Conservation (phyloP, 2,888 invertebrate species). For the Plusia festucae region DNA sequence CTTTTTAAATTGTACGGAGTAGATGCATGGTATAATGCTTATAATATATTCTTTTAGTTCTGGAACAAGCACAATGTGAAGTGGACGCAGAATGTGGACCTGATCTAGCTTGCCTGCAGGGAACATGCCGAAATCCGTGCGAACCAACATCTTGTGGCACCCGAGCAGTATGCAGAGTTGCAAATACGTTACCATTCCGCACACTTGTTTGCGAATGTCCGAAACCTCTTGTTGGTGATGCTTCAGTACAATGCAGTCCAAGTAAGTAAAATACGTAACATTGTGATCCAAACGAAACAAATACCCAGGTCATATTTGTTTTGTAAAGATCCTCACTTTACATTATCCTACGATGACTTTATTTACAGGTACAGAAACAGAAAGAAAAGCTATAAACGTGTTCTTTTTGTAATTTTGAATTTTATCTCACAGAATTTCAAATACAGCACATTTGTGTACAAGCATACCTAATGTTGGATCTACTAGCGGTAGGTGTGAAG, state of each 20-base stretch:
- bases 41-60: slow-evolving; percentile 73
- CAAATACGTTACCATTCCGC: slow-evolving; percentile 95
- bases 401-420: background rate
- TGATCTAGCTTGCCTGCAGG: slow-evolving; percentile 94
- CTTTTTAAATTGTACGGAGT: background rate
- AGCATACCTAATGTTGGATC: slow-evolving; percentile 18
- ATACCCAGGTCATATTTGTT: background rate
- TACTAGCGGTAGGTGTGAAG: slow-evolving; percentile 33
- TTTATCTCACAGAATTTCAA: slow-evolving; percentile 7
- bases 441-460: slow-evolving; percentile 4
- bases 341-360: background rate
- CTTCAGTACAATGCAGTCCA: slow-evolving; percentile 94
- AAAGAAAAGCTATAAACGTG: background rate
- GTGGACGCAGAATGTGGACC: slow-evolving; percentile 96
- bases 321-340: background rate
- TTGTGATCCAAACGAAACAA: background rate
- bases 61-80: slow-evolving; percentile 91
- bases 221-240: slow-evolving; percentile 95
- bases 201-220: slow-evolving; percentile 97
- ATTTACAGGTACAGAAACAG: slow-evolving; percentile 40
- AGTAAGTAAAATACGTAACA: slow-evolving; percentile 88
- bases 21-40: background rate
- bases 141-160: slow-evolving; percentile 93
- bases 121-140: slow-evolving; percentile 95
- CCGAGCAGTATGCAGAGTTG: slow-evolving; percentile 95